phyloP scores from a whole-genome alignment of 2,888 invertebrate genomes.

The Deilephila elpenor region DNA sequence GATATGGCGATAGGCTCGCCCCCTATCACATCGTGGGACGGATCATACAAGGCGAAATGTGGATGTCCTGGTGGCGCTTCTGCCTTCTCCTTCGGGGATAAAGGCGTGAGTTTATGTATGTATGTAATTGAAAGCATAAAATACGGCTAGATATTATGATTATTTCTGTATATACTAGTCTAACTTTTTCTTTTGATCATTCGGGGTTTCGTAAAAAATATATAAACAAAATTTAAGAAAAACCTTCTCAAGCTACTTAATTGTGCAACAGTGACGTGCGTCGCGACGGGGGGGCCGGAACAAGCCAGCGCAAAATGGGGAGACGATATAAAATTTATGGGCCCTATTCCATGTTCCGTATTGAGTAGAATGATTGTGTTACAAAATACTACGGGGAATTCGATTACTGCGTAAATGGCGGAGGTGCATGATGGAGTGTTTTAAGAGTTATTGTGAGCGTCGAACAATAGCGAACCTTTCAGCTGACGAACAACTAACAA shows the following conservation, averaged over 20 bases:
- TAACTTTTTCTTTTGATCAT: too few species aligned
- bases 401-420: neutral
- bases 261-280: slow-evolving; percentile 26
- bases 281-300: slow-evolving; percentile 14
- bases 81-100: too few species aligned
- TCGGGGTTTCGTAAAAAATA: too few species aligned
- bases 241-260: slow-evolving; percentile 22
- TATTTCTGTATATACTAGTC: too few species aligned
- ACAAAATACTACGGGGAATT: slow-evolving; percentile 16
- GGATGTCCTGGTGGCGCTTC: too few species aligned
- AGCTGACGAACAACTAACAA: neutral
- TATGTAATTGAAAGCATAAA: too few species aligned
- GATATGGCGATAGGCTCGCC: too few species aligned
- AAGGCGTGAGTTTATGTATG: too few species aligned
- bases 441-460: slow-evolving; percentile 10
- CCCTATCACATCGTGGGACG: too few species aligned
- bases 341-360: slow-evolving; percentile 32
- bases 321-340: slow-evolving; percentile 34
- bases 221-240: neutral
- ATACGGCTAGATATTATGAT: too few species aligned
- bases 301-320: slow-evolving; percentile 26
- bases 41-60: too few species aligned
- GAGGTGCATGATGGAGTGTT: slow-evolving; percentile 11
- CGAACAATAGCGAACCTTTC: neutral
- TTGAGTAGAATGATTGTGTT: slow-evolving; percentile 31